Conservation (phyloP, 2,888 invertebrate species). For the Diarsia rubi region DNA sequence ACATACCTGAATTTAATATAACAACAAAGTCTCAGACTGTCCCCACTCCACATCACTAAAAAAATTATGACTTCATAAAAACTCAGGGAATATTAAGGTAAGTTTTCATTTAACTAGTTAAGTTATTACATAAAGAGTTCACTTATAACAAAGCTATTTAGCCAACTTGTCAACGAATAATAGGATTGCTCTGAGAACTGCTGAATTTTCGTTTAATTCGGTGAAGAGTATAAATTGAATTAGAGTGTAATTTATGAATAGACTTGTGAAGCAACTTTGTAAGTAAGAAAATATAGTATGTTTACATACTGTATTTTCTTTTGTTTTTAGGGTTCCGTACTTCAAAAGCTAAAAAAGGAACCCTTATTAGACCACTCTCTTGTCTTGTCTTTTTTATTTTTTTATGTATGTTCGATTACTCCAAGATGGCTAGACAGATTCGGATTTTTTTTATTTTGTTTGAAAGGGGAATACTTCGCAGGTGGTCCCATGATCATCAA, state of each 20-base stretch:
- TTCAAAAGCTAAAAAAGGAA: no score
- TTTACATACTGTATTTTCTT: no score
- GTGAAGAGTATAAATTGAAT: neutral
- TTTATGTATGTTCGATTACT: no score
- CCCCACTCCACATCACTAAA: constrained; percentile 10
- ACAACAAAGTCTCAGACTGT: constrained; percentile 22
- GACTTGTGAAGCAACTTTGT: neutral
- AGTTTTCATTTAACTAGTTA: constrained; percentile 37
- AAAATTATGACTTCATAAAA: constrained; percentile 46
- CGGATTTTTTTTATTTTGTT: no score
- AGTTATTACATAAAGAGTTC: constrained; percentile 29
- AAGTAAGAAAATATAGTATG: neutral
- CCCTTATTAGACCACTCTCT: no score
- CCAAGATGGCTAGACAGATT: no score
- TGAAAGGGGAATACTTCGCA: no score
- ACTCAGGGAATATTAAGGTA: constrained; percentile 6
- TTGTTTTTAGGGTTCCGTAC: no score
- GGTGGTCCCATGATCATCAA: no score
- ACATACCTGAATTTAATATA: constrained; percentile 18
- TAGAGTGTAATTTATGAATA: constrained; percentile 1
- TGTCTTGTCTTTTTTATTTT: no score
- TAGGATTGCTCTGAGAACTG: constrained; percentile 17
- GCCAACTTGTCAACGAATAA: constrained; percentile 11
- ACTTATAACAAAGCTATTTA: constrained; percentile 11
- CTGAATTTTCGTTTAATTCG: constrained; percentile 11